A percentile compares a stretch with the other conserved stretches of the same genome.
phyloP scores from a whole-genome alignment of 2,113 vertebrate genomes.

The Pelodiscus sinensis region DNA sequence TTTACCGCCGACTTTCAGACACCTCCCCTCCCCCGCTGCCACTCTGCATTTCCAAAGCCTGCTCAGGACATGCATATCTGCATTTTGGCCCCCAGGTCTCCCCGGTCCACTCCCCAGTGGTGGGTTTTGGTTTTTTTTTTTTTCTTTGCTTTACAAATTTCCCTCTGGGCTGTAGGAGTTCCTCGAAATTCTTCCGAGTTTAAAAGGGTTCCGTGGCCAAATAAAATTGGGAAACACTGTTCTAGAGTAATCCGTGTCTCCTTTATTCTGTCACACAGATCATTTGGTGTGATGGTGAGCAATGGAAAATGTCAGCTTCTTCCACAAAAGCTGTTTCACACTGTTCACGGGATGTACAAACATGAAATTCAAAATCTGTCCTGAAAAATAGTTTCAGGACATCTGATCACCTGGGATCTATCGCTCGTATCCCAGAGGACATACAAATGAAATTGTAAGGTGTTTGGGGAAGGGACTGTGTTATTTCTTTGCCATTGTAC shows the following conservation, averaged over 20 bases:
- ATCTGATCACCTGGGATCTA: neutral
- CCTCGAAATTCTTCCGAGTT: no score
- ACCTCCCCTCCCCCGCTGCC: no score
- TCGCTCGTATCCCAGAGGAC: neutral
- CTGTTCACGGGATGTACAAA: neutral
- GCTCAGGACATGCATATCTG: no score
- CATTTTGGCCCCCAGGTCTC: no score
- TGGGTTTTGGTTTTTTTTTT: no score
- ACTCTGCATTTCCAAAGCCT: no score
- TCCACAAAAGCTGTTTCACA: neutral
- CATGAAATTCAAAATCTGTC: conserved; percentile 12
- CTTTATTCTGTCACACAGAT: conserved; percentile 16
- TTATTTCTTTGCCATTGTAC: neutral
- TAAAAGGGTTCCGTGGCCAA: no score
- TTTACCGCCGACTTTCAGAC: no score
- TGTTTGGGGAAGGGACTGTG: neutral
- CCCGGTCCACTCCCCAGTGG: no score
- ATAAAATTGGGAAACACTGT: no score
- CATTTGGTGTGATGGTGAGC: conserved; percentile 5
- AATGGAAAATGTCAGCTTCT: conserved; percentile 13
- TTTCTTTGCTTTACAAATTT: no score
- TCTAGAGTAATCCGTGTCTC: neutral
- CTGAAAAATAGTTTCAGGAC: neutral
- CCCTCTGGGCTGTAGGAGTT: no score
- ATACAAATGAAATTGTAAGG: neutral